Conservation (phyloP, 2,888 invertebrate species). For the Drosophila picticornis region DNA sequence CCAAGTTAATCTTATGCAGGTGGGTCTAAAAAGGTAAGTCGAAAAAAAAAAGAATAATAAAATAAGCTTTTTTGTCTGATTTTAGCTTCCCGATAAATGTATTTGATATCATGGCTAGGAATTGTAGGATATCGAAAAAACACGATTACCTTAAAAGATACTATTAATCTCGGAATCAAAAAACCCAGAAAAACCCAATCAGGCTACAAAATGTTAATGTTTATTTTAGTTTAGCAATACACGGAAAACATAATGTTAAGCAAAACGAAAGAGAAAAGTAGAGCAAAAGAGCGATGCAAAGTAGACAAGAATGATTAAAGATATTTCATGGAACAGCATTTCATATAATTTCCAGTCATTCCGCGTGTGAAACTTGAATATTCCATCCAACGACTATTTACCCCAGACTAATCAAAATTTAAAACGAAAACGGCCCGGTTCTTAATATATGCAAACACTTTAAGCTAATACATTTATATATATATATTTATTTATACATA, state of each 20-base stretch:
- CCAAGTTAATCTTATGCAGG: neutral
- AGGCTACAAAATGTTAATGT: neutral
- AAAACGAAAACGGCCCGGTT: neutral
- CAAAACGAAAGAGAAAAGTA: neutral
- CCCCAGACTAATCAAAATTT: neutral
- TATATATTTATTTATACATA: conserved; percentile 26
- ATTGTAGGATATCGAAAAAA: neutral
- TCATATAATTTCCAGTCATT: neutral
- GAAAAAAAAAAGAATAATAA: neutral
- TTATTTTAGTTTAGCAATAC: neutral
- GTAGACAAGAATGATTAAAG: neutral
- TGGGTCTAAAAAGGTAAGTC: neutral
- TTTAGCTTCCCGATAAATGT: neutral
- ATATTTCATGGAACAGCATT: neutral
- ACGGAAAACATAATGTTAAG: neutral
- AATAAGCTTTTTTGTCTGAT: neutral
- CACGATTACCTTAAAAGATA: neutral
- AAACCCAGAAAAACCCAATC: neutral
- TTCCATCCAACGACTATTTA: neutral
- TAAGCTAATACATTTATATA: conserved; percentile 2
- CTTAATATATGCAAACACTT: neutral
- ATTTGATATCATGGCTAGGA: neutral
- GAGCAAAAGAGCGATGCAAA: neutral
- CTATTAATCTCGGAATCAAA: neutral
- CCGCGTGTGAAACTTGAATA: neutral